A percentile compares a stretch with the other conserved stretches of the same genome.
These are phyloP conservation scores for Polylopha cassiicola DNA, from an alignment of 2,888 invertebrate species.

Conservation along the genomic window DNA sequence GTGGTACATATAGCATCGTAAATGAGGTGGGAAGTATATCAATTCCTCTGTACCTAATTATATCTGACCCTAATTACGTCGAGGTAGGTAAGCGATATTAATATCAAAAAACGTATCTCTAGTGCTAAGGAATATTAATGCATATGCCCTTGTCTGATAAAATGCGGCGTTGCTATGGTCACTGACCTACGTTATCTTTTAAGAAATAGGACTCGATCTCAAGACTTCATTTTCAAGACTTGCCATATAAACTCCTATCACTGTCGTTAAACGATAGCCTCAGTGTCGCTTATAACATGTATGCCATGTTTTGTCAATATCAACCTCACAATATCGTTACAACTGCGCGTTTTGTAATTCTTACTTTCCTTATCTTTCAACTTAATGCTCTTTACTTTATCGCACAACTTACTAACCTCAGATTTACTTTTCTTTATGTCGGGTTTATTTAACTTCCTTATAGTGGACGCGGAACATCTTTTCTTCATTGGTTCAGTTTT, in stretches of 20 bases:
- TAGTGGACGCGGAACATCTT: conserved; percentile 57
- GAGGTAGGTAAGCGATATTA: no score
- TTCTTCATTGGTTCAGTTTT: conserved; percentile 46
- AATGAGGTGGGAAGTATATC: no score
- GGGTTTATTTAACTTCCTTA: conserved; percentile 57
- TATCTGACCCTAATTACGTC: no score
- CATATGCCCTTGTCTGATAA: no score
- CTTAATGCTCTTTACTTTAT: conserved; percentile 66
- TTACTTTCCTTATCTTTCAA: conserved; percentile 52
- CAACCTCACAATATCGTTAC: conserved; percentile 81
- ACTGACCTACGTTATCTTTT: no score
- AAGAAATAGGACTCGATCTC: conserved; percentile 4
- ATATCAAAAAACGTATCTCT: no score
- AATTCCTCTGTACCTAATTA: no score
- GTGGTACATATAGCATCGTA: no score
- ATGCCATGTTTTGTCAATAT: conserved; percentile 87
- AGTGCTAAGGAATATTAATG: no score
- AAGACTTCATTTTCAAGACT: conserved; percentile 6
- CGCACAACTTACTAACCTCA: conserved; percentile 72
- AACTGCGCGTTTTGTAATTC: conserved; percentile 66
- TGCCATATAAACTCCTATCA: conserved; percentile 1
- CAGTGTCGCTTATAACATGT: conserved; percentile 87
- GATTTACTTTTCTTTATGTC: conserved; percentile 68
- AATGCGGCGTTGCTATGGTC: no score
- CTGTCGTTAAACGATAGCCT: conserved; percentile 79